Percentiles rank a stretch among this genome's conserved stretches.
Evolutionary conservation across 2,797 vertebrate species (phyloP).

Genomic region (Spatula versicolor): DNA sequence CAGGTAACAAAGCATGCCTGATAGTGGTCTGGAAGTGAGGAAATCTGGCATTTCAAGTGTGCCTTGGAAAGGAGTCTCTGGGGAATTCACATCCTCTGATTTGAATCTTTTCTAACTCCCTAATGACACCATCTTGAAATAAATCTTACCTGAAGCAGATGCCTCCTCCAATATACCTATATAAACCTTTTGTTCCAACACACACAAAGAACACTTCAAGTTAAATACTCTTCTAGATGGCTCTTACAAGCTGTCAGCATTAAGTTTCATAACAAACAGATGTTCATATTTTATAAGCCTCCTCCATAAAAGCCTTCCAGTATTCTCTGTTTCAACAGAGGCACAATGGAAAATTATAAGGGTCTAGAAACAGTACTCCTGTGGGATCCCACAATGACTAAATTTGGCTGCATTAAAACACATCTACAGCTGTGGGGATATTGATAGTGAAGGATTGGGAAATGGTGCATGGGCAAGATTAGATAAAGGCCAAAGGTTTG

Average conservation of each 20-base stretch:
- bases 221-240: constrained; percentile 50
- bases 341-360: constrained; percentile 42
- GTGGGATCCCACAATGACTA: constrained; percentile 22
- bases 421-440: not conserved
- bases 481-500: not conserved
- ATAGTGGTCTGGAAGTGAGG: constrained; percentile 39
- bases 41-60: constrained; percentile 56
- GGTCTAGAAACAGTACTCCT: constrained; percentile 22
- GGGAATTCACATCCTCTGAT: constrained; percentile 27
- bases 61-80: constrained; percentile 12
- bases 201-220: not conserved
- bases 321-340: constrained; percentile 52
- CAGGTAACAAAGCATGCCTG: constrained; percentile 51
- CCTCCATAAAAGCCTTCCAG: constrained; percentile 38
- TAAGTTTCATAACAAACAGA: constrained; percentile 68
- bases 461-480: not conserved
- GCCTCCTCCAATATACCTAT: not conserved
- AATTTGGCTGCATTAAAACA: not conserved
- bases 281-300: constrained; percentile 65
- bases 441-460: not conserved
- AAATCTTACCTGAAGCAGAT: constrained; percentile 26
- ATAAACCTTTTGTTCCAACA: constrained; percentile 14
- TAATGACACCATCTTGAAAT: constrained; percentile 38
- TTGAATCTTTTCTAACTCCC: constrained; percentile 39
- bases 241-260: constrained; percentile 43